Evolutionary conservation across 2,888 invertebrate genomes (phyloP).

Genomic region (Heterodera filipjevi): DNA sequence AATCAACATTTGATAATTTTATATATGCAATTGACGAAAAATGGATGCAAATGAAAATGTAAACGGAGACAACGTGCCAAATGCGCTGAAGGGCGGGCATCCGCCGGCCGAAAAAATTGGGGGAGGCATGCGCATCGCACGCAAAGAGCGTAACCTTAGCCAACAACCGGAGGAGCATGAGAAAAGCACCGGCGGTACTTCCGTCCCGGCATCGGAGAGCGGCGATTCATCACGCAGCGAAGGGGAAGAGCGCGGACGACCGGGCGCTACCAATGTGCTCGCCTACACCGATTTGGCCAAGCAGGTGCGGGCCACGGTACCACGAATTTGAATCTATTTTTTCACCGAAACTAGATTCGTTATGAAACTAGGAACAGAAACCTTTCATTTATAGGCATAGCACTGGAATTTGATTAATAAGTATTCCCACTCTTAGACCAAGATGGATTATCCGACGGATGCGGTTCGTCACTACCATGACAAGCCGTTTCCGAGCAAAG

Average conservation of each 20-base stretch:
- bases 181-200: neutral
- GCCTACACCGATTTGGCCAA: conserved; percentile 22
- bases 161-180: neutral
- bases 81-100: conserved; percentile 36
- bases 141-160: conserved; percentile 37
- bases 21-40: too few species aligned
- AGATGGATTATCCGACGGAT: conserved; percentile 36
- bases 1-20: neutral
- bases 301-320: conserved; percentile 21
- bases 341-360: too few species aligned
- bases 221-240: neutral
- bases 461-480: conserved; percentile 36
- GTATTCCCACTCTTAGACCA: conserved; percentile 30
- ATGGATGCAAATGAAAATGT: neutral
- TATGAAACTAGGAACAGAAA: too few species aligned
- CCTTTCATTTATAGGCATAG: too few species aligned
- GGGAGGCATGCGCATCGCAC: conserved; percentile 44
- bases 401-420: neutral
- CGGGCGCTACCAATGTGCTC: conserved; percentile 18
- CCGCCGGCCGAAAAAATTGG: conserved; percentile 43
- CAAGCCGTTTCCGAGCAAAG: conserved; percentile 28
- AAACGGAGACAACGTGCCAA: neutral
- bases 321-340: too few species aligned
- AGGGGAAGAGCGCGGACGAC: neutral
- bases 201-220: conserved; percentile 7